phyloP scores from a whole-genome alignment of 2,113 vertebrate species.

The Epinephelus lanceolatus region DNA sequence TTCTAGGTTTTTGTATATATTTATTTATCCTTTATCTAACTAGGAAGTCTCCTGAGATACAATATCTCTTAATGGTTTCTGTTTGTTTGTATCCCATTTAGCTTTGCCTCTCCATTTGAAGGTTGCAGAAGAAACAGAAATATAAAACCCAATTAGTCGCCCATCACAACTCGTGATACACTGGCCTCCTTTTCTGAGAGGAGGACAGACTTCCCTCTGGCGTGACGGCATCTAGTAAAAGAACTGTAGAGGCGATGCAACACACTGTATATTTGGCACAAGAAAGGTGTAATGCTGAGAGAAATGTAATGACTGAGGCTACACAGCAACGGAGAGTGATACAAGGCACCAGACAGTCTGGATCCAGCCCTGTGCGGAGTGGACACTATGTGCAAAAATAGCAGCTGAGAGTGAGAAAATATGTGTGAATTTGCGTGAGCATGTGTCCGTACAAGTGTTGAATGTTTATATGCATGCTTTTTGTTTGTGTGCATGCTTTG shows the following conservation, averaged over 20 bases:
- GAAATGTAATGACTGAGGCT: conserved; percentile 35
- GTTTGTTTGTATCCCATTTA: conserved; percentile 37
- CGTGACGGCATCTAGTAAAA: conserved; percentile 20
- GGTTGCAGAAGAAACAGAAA: conserved; percentile 18
- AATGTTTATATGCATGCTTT: conserved; percentile 1
- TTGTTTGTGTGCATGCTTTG: conserved; percentile 20
- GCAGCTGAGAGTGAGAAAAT: conserved; percentile 47
- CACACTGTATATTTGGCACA: conserved; percentile 38
- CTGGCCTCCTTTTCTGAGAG: conserved; percentile 21
- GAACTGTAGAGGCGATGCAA: not conserved
- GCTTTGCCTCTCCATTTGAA: conserved; percentile 2
- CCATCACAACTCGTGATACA: conserved; percentile 6
- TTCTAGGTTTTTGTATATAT: conserved; percentile 15
- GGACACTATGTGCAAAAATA: conserved; percentile 55
- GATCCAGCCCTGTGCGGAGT: conserved; percentile 41
- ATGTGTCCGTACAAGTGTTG: conserved; percentile 22
- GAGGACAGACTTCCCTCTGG: conserved; percentile 13
- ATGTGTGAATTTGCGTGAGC: conserved; percentile 40
- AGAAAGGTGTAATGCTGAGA: conserved; percentile 14
- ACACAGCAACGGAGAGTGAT: conserved; percentile 34
- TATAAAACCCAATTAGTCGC: conserved; percentile 20
- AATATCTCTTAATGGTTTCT: conserved; percentile 4
- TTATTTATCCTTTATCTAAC: conserved; percentile 18
- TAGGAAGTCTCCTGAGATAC: not conserved
- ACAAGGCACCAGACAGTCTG: conserved; percentile 74